These are phyloP conservation scores for Drosophila ercepeae DNA, from an alignment of 1,140 invertebrate species.

Conservation along the genomic window DNA sequence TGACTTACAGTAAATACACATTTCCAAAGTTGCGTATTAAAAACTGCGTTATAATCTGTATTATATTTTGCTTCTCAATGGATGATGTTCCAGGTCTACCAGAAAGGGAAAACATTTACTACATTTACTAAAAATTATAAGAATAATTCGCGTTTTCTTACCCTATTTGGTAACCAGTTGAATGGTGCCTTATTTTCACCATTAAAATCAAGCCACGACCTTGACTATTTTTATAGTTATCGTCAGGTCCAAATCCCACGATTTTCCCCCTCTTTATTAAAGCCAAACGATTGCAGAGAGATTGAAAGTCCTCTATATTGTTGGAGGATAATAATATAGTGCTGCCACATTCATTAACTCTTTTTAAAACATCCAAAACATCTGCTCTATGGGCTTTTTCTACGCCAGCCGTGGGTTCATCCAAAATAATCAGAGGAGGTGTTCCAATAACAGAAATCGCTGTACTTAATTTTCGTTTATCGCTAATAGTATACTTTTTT, in stretches of 20 bases:
- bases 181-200: slow-evolving; percentile 13
- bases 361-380: slow-evolving; percentile 18
- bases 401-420: slow-evolving; percentile 17
- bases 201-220: slow-evolving; percentile 17
- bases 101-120: not conserved
- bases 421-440: slow-evolving; percentile 22
- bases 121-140: not conserved
- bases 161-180: not conserved
- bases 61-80: not conserved
- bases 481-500: slow-evolving; percentile 11
- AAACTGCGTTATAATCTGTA: slow-evolving; percentile 7
- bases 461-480: slow-evolving; percentile 14
- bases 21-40: not conserved
- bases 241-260: not conserved
- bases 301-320: slow-evolving; percentile 27
- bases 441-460: slow-evolving; percentile 25
- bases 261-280: slow-evolving; percentile 18
- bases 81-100: not conserved
- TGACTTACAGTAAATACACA: slow-evolving; percentile 23
- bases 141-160: slow-evolving; percentile 1
- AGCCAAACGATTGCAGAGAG: slow-evolving; percentile 17
- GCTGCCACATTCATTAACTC: slow-evolving; percentile 26
- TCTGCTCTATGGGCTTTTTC: slow-evolving; percentile 14
- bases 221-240: slow-evolving; percentile 5
- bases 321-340: slow-evolving; percentile 20